Evolutionary conservation across 1,140 invertebrate genomes (phyloP), one percentile per base, ranked within the genome.

Genomic region (Steinernema feltiae): DNA sequence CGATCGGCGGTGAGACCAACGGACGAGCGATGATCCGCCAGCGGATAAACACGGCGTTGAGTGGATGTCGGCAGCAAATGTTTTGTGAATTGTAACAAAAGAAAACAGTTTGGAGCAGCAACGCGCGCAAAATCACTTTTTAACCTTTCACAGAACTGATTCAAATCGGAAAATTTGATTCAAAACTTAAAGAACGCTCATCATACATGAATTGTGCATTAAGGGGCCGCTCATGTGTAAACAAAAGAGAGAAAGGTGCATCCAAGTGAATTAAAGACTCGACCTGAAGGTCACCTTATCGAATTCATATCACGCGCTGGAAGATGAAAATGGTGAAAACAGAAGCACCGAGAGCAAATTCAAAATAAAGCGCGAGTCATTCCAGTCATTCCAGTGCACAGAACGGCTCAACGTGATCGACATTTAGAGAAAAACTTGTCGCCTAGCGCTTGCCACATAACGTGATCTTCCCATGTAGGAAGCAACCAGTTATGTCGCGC

Each of bases 401-500:
- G 24, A 63, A 3, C 15, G 53, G 15, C 15, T 27, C 53, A 27
- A 15, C 12, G 24, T 27, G 24, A 63, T 15, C 24, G 24, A 63
- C 53, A 3, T 27, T 63, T 27, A 27, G 24, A 63, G 12, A 63
- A 63, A 3, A n/a, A 3, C 15, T 21, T 63, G 12, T 27, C 53
- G 24, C 53, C 3, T 27, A 21, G 3, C 53, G 3, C 15, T 3
- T 63, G 12, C 12, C 53, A 63, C 41, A n/a, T 7, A 63, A 27
- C 53, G 53, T 27, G 53, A 63, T 63, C 53, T 21, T 63, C 24
- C 24, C 53, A 3, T 21, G 15, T 63, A 27, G 53, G 3, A 63
- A 12, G 53, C 53, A 63, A 63, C 53, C 53, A 63, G 53, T 63
- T 63, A 63, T 63, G 24, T 63, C 53, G 24, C 53, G 7, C n/a